Evolutionary conservation across 2,113 vertebrate species (phyloP).

Genomic region (Xenus cinereus): DNA sequence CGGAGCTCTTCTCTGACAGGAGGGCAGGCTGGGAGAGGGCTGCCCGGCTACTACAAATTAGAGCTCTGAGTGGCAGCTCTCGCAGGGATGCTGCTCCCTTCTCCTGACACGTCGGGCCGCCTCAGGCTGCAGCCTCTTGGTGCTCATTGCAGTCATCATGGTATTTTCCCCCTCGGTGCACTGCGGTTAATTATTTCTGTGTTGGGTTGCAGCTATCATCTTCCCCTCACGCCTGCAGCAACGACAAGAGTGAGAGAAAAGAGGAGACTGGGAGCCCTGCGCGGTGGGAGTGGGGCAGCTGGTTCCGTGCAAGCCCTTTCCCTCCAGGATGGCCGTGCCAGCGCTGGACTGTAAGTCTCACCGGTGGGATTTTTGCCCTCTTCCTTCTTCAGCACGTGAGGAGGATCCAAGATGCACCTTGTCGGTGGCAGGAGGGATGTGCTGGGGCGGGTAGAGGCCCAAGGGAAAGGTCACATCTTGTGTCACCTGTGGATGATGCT

Average conservation of each 20-base stretch:
- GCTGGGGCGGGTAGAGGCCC: not conserved
- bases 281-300: not conserved
- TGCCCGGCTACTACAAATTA: not conserved
- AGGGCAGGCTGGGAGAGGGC: not conserved
- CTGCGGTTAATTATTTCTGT: constrained; percentile 12
- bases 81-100: not conserved
- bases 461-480: not conserved
- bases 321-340: not conserved
- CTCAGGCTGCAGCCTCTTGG: constrained; percentile 16
- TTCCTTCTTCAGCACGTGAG: not conserved
- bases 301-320: not conserved
- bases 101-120: not conserved
- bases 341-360: fast-evolving
- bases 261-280: not conserved
- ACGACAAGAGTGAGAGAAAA: not conserved
- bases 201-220: constrained; percentile 3
- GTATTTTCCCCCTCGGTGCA: constrained; percentile 22
- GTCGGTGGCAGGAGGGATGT: not conserved
- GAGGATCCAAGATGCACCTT: not conserved
- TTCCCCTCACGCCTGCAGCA: not conserved
- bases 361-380: not conserved
- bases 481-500: not conserved
- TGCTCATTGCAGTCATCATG: not conserved
- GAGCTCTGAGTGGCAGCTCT: not conserved
- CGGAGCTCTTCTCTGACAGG: not conserved